A percentile compares a stretch with the other conserved stretches of the same genome.
phyloP scores from a whole-genome alignment of 2,113 vertebrate genomes.

The Burhinus oedicnemus region DNA sequence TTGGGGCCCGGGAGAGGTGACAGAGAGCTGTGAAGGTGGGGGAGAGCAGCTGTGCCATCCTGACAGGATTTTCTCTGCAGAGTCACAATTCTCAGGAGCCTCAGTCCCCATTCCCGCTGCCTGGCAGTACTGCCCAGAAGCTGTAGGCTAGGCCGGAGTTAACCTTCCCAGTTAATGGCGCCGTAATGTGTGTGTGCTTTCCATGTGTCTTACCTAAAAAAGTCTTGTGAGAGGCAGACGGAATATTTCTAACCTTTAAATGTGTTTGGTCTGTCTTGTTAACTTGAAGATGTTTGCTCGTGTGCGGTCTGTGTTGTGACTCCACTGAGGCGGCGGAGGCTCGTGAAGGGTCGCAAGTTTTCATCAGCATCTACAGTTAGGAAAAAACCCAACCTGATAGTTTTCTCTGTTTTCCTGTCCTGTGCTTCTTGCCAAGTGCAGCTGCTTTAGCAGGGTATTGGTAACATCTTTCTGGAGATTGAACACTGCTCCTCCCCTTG shows the following conservation, averaged over 20 bases:
- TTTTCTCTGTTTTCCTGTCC: not conserved
- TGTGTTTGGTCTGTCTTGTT: not conserved
- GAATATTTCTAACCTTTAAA: not conserved
- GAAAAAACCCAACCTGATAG: not conserved
- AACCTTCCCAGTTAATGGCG: not conserved
- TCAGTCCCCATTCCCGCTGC: accelerated
- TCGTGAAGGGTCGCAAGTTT: not conserved
- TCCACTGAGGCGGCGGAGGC: not conserved
- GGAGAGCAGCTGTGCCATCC: not conserved
- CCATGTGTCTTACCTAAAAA: not conserved
- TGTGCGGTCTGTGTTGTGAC: not conserved
- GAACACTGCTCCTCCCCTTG: not conserved
- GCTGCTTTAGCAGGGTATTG: not conserved
- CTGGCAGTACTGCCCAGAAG: not conserved
- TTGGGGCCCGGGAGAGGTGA: not conserved
- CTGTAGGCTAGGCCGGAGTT: not conserved
- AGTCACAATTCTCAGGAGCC: not conserved
- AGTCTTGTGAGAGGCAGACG: not conserved
- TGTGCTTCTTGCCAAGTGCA: not conserved
- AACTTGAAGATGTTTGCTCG: not conserved
- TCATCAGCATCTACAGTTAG: conserved; percentile 42
- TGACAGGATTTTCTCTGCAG: not conserved
- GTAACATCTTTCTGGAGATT: not conserved
- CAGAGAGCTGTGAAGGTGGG: not conserved
- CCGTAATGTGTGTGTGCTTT: not conserved